phyloP scores from a whole-genome alignment of 2,797 vertebrate genomes.

The Scyliorhinus canicula region DNA sequence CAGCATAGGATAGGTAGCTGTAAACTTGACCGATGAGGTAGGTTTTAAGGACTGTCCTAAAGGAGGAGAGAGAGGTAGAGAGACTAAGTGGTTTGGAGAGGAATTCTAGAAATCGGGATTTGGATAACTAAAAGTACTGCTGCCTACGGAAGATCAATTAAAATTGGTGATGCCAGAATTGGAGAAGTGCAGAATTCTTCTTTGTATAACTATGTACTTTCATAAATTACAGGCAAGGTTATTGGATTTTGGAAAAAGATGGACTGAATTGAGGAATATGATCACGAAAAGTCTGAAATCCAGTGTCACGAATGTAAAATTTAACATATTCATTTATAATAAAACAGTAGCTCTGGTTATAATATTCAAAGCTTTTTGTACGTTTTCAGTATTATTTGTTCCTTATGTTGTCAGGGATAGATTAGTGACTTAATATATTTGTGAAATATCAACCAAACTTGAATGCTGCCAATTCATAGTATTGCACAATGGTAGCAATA shows the following conservation, averaged over 20 bases:
- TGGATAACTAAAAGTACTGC: not conserved
- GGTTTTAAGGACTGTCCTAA: not conserved
- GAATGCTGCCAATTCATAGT: not conserved
- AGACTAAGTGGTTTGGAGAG: not conserved
- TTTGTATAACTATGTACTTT: not conserved
- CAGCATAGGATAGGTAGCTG: too few species aligned
- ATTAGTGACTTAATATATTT: not conserved
- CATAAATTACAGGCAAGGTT: not conserved
- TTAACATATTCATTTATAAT: not conserved
- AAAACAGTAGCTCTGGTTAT: not conserved
- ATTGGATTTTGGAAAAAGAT: not conserved
- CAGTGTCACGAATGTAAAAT: not conserved
- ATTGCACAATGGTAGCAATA: not conserved
- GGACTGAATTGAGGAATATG: not conserved
- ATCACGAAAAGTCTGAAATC: not conserved
- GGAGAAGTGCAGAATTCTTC: not conserved
- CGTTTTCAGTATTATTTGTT: not conserved
- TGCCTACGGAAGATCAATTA: not conserved
- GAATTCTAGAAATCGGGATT: not conserved
- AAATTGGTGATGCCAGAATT: not conserved
- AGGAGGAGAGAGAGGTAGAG: not conserved
- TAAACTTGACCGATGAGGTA: not conserved
- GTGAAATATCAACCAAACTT: not conserved
- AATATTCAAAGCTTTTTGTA: not conserved
- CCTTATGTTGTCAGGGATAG: not conserved